Evolutionary conservation across 2,113 vertebrate species (phyloP), one percentile per base, ranked within the genome.

Genomic region (Acrocephalus arundinaceus): DNA sequence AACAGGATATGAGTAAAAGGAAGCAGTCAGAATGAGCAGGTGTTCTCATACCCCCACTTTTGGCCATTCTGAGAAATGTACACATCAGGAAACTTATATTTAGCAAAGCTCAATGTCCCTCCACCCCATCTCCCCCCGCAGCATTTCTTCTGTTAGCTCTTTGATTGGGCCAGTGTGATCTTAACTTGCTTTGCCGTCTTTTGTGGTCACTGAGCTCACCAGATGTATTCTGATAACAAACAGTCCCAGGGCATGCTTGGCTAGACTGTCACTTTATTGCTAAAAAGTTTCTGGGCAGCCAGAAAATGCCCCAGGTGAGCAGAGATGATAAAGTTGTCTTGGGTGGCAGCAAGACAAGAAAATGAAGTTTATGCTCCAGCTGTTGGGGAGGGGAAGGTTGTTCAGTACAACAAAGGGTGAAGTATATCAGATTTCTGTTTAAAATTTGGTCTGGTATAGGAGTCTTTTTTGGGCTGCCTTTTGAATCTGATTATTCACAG

Each of bases 1-100:
- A 80, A 94, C 96, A 98, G 98, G 98, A 98, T 97, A 43, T 98
- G 98, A 98, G 91, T 97, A 98, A 98, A 89, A 98, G 98, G 98
- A 98, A 98, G 93, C 92, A 90, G 95, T 96, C 96, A 94, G 70
- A 94, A 45, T 65, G 23, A 94, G 94, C 75, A 80, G 94, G 96
- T 96, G 75, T 93, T 75, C 83, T 96, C 95, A 86, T 82, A 82
- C 72, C 52, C 77, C 72, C 72, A 6, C 86, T 97, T 90, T 94
- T 78, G 81, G 89, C 94, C 83, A 90, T 93, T 93, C 96, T 58
- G 78, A 95, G 91, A 94, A 96, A 92, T 59, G 37, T 72, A 8
- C 59, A 43, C 79, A 80, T 77, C 46, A 79, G 77, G 81, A 83
- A 93, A 89, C 35, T 97, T 97, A 95, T 98, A 94, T 97, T 97